These are phyloP conservation scores for Dynastes maya DNA, from an alignment of 2,888 invertebrate species.

Conservation along the genomic window DNA sequence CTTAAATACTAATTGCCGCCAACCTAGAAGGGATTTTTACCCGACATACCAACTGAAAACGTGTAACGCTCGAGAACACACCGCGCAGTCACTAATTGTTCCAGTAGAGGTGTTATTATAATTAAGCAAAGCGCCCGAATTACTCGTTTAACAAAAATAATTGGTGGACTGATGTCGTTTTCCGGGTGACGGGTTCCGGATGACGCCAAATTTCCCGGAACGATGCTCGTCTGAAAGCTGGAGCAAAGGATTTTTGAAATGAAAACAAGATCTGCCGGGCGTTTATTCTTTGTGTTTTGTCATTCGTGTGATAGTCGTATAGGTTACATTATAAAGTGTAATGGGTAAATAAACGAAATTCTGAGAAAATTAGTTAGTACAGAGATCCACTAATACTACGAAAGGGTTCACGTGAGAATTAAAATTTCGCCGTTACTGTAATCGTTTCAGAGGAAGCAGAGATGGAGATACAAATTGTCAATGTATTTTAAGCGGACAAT, in stretches of 20 bases:
- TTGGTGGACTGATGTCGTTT: constrained; percentile 34
- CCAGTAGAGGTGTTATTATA: constrained; percentile 43
- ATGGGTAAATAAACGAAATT: constrained; percentile 18
- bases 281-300: neutral
- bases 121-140: constrained; percentile 37
- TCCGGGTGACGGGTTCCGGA: constrained; percentile 21
- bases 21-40: constrained; percentile 6
- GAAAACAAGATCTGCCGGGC: constrained; percentile 23
- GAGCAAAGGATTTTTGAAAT: neutral
- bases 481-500: no score
- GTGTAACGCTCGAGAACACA: constrained; percentile 8
- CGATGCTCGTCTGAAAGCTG: neutral
- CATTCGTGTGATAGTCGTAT: neutral
- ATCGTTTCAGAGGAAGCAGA: no score
- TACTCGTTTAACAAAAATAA: constrained; percentile 36
- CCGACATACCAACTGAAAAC: neutral
- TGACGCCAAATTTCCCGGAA: constrained; percentile 4
- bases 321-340: constrained; percentile 24
- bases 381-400: neutral
- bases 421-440: neutral
- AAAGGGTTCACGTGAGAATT: neutral
- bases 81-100: constrained; percentile 37
- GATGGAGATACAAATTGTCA: no score
- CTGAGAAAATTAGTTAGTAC: neutral
- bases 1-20: constrained; percentile 1